Evolutionary conservation across 2,113 vertebrate species (phyloP).

Genomic region (Clinocottus analis): DNA sequence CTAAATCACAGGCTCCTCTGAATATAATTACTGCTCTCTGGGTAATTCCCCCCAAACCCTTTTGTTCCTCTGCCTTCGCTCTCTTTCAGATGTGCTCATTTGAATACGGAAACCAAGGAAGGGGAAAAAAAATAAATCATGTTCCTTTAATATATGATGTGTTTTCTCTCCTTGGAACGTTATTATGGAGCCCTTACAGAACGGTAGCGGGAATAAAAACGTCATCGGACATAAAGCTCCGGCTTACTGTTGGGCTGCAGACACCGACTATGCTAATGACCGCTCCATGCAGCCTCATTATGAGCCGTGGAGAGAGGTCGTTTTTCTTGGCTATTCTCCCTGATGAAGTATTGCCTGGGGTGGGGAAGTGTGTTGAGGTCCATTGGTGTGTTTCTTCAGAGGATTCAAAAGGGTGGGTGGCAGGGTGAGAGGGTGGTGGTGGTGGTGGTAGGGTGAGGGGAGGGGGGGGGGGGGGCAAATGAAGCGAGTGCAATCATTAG

Average conservation of each 20-base stretch:
- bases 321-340: constrained; percentile 78
- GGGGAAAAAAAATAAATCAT: constrained; percentile 48
- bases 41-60: constrained; percentile 67
- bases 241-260: constrained; percentile 62
- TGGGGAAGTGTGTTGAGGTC: constrained; percentile 47
- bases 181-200: constrained; percentile 74
- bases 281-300: constrained; percentile 79
- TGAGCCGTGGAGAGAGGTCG: constrained; percentile 66
- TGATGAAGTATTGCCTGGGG: constrained; percentile 67
- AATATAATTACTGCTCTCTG: constrained; percentile 77
- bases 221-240: constrained; percentile 74
- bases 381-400: constrained; percentile 37
- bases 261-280: constrained; percentile 81
- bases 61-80: constrained; percentile 41
- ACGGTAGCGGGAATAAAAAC: constrained; percentile 76
- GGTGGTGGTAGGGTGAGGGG: too few species aligned
- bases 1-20: constrained; percentile 70
- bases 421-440: background rate
- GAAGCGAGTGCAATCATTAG: constrained; percentile 42
- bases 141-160: constrained; percentile 73
- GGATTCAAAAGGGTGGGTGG: constrained; percentile 27
- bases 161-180: constrained; percentile 70
- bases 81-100: constrained; percentile 73
- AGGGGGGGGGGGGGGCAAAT: constrained; percentile 18
- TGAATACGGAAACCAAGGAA: constrained; percentile 73